Base-by-base conservation (phyloP, 2,888 invertebrate genomes). In the Apamea epomidion region DNA sequence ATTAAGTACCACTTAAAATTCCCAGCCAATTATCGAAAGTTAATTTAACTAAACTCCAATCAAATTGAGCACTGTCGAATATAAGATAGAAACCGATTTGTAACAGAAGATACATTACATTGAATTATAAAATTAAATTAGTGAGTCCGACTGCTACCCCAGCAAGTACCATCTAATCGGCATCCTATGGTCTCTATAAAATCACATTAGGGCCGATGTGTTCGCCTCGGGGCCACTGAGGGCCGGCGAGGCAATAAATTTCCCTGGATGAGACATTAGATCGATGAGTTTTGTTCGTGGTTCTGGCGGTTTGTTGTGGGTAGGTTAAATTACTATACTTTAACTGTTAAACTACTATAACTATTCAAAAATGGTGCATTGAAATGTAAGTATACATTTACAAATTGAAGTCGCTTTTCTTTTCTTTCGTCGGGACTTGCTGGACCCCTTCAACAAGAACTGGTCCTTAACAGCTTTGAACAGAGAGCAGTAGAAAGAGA, bases 151-250 rank as follows among this genome's bases (percentile, higher is more conserved):
- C 89, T 90, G 85, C 87, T 81, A 88, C 91, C 91, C 91, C 90
- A 86, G 69, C 83, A 85, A 85, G 85, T 82, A 87, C 86, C 86
- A 84, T 88, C 91, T 92, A 92, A 92, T 92, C 91, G 92, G 84
- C 90, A 87, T 92, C 89, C 91, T 91, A 92, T 92, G 96, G 95
- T 94, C 95, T 94, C 95, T 93, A 96, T 95, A 95, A 96, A 96
- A 96, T 96, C 96, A 96, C 95, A 96, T 96, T 95, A 96, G 94
- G 93, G 93, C 91, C 93, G 92, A 93, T 92, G 94, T 93, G 93
- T 87, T 87, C 94, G 94, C 95, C 94, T 92, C 91, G 91, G 93
- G 95, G 94, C 92, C 84, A 83, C 81, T 65, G 87, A 91, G 91
- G 91, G 91, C 77, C 73, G 72, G 58, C 89, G 80, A 18, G 62